phyloP scores from a whole-genome alignment of 2,113 vertebrate genomes.

The Spheniscus mendiculus region DNA sequence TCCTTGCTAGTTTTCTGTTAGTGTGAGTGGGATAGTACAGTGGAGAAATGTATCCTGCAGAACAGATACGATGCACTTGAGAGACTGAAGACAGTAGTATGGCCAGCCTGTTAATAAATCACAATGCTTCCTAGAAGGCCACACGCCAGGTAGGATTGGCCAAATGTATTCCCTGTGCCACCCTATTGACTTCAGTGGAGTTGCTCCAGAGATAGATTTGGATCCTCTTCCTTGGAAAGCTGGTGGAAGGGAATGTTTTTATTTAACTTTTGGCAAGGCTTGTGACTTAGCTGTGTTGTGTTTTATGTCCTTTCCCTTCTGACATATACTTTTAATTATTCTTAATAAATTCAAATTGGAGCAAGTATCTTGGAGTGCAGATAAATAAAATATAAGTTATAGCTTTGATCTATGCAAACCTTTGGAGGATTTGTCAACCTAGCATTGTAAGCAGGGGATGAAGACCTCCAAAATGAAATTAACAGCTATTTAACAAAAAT shows the following conservation, averaged over 20 bases:
- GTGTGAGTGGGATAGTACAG: not conserved
- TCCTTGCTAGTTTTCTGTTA: not conserved
- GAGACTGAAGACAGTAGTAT: not conserved
- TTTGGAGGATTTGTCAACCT: slow-evolving; percentile 9
- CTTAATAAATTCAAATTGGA: slow-evolving; percentile 47
- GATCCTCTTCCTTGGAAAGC: not conserved
- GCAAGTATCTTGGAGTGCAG: slow-evolving; percentile 9
- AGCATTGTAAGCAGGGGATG: not conserved
- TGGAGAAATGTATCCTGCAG: not conserved
- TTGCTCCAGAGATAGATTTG: slow-evolving; percentile 8
- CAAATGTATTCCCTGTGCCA: not conserved
- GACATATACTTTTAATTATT: slow-evolving; percentile 51
- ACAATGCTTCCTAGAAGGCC: not conserved
- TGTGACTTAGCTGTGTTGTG: not conserved
- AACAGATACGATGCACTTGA: not conserved
- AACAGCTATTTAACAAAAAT: slow-evolving; percentile 32
- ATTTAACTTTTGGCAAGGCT: slow-evolving; percentile 24
- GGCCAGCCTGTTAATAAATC: not conserved
- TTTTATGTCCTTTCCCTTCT: slow-evolving; percentile 38
- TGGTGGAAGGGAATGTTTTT: slow-evolving; percentile 11
- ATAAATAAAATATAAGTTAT: slow-evolving; percentile 28
- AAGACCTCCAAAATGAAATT: slow-evolving; percentile 26
- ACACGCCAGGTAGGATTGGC: not conserved
- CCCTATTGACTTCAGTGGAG: not conserved
- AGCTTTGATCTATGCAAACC: slow-evolving; percentile 16